These are phyloP conservation scores for Sussaba pulchella DNA, from an alignment of 2,888 invertebrate genomes.

Conservation along the genomic window DNA sequence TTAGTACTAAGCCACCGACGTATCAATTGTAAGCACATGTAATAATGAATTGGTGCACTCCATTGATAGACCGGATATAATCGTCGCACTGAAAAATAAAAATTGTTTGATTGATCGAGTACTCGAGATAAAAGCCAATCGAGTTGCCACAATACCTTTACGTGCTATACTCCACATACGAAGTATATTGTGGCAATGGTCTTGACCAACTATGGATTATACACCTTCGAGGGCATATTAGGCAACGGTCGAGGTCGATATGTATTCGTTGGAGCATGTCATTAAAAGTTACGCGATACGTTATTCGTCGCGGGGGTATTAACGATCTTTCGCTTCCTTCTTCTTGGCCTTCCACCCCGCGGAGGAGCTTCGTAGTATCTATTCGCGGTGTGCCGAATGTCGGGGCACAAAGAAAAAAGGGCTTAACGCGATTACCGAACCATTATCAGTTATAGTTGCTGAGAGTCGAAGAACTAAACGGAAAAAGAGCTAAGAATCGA, in stretches of 20 bases:
- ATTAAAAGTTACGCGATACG: slow-evolving; percentile 32
- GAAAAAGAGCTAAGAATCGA: background rate
- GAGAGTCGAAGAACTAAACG: background rate
- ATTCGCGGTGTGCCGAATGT: background rate
- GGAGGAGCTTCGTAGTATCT: slow-evolving; percentile 10
- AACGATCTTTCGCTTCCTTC: slow-evolving; percentile 7
- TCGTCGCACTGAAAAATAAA: background rate
- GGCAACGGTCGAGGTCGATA: slow-evolving; percentile 21
- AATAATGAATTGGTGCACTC: no score
- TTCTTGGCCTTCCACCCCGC: slow-evolving; percentile 1
- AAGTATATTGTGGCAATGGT: background rate
- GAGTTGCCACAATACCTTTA: background rate
- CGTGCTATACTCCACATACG: background rate
- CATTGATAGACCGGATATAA: no score
- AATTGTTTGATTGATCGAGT: background rate
- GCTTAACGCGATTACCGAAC: slow-evolving; percentile 5
- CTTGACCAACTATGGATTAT: slow-evolving; percentile 2
- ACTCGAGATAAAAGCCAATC: background rate
- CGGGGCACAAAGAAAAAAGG: background rate
- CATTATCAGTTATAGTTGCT: slow-evolving; percentile 32
- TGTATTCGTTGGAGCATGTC: slow-evolving; percentile 20
- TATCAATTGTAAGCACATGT: no score
- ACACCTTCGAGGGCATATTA: background rate
- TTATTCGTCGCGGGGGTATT: background rate
- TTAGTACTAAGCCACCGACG: no score